These are phyloP conservation scores for Actinostola sp. DNA, from an alignment of 92 coral and sea anemone species.

Conservation along the genomic window DNA sequence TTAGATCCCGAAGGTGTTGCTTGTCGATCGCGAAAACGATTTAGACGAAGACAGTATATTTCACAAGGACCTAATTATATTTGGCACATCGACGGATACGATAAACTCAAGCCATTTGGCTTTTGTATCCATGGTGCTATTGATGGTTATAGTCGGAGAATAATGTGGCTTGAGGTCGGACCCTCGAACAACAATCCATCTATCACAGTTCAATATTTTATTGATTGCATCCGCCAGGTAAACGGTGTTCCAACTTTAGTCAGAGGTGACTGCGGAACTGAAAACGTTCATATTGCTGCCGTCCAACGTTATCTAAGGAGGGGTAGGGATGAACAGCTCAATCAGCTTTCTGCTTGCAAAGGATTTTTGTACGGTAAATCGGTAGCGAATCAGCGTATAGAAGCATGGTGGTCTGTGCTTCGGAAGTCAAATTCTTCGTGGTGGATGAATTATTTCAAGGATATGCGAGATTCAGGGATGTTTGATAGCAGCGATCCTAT, in stretches of 20 bases:
- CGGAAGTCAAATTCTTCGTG: constrained; percentile 39
- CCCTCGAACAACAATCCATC: constrained; percentile 48
- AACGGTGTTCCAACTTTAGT: constrained; percentile 26
- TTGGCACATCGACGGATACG: constrained; percentile 56
- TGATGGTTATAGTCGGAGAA: constrained; percentile 58
- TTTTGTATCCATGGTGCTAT: constrained; percentile 49
- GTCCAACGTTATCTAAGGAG: constrained; percentile 30
- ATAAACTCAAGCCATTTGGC: constrained; percentile 31
- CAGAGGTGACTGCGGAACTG: constrained; percentile 52
- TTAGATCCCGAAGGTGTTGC: constrained; percentile 56
- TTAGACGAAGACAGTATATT: constrained; percentile 32
- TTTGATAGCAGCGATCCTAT: constrained; percentile 3
- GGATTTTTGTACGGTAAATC: constrained; percentile 54
- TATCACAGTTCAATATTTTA: constrained; percentile 32
- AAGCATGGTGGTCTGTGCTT: constrained; percentile 54
- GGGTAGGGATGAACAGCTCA: background rate
- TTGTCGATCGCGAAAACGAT: constrained; percentile 17
- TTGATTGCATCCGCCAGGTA: constrained; percentile 24
- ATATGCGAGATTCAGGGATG: constrained; percentile 7
- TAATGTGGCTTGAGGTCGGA: constrained; percentile 49
- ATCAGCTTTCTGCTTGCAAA: constrained; percentile 29
- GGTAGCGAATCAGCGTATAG: constrained; percentile 58
- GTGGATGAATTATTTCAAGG: constrained; percentile 61
- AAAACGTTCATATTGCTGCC: constrained; percentile 45
- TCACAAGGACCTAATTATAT: constrained; percentile 44